These are phyloP conservation scores for Phytoseiulus persimilis DNA, from an alignment of 2,888 invertebrate genomes.

Conservation along the genomic window DNA sequence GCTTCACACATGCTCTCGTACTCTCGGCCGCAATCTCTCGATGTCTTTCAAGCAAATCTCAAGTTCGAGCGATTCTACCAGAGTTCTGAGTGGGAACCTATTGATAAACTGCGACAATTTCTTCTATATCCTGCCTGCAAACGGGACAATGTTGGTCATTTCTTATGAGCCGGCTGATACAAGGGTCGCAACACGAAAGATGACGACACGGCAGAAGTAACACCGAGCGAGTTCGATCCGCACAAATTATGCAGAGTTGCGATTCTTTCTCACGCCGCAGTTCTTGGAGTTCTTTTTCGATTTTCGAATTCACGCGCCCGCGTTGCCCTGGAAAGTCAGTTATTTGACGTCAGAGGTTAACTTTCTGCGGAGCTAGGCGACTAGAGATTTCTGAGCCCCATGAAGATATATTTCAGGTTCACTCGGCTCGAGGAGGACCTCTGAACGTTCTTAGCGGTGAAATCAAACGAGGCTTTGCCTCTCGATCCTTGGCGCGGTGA, in stretches of 20 bases:
- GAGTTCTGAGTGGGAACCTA: not conserved
- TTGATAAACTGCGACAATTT: not conserved
- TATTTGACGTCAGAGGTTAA: not conserved
- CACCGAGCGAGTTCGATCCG: slow-evolving; percentile 11
- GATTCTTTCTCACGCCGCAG: slow-evolving; percentile 20
- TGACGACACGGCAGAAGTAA: slow-evolving; percentile 19
- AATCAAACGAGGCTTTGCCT: too few relatives aligned
- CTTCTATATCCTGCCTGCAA: not conserved
- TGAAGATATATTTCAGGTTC: too few relatives aligned
- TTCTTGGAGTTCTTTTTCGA: not conserved
- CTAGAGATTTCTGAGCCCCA: too few relatives aligned
- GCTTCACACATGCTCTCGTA: too few relatives aligned
- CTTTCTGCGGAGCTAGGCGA: not conserved
- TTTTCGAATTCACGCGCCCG: not conserved
- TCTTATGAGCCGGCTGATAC: not conserved
- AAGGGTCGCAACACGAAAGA: slow-evolving; percentile 13
- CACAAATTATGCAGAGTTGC: slow-evolving; percentile 12
- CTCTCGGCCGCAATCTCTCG: too few relatives aligned
- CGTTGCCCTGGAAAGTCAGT: not conserved
- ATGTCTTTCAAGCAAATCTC: too few relatives aligned
- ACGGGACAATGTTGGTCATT: slow-evolving; percentile 19
- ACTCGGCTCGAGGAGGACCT: too few relatives aligned
- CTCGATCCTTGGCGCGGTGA: too few relatives aligned
- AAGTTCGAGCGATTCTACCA: too few relatives aligned
- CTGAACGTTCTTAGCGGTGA: too few relatives aligned